Evolutionary conservation across 2,113 vertebrate species (phyloP).

Genomic region (Emydocephalus ijimae): DNA sequence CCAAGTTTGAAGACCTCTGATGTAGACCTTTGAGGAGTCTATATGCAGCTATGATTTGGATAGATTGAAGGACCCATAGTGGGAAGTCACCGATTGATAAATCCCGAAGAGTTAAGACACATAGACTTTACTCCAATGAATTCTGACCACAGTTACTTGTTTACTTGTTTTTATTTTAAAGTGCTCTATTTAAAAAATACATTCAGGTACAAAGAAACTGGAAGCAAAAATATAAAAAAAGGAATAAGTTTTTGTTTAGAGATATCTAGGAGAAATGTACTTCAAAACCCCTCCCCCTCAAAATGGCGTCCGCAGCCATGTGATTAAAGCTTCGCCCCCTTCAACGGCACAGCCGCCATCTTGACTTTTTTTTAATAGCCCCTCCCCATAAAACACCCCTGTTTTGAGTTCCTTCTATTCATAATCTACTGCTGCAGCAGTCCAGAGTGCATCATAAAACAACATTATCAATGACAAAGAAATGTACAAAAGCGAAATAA

Average conservation of each 20-base stretch:
- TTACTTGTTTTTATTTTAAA: not conserved
- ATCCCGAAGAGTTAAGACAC: not conserved
- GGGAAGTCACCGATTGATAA: not conserved
- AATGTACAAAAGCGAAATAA: fast-evolving
- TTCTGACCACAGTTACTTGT: not conserved
- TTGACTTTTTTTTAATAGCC: not conserved
- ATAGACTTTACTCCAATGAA: not conserved
- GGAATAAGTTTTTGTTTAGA: not conserved
- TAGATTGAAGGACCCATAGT: not conserved
- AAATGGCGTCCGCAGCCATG: not conserved
- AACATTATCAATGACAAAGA: constrained; percentile 36
- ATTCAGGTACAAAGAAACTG: not conserved
- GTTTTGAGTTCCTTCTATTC: constrained; percentile 52
- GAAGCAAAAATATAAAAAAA: not conserved
- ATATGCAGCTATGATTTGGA: not conserved
- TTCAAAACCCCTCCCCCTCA: not conserved
- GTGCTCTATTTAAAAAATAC: not conserved
- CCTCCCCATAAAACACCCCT: constrained; percentile 33
- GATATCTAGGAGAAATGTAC: not conserved
- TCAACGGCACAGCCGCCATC: not conserved
- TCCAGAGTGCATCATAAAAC: constrained; percentile 70
- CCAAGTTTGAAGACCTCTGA: too few species aligned
- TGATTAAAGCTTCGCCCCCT: not conserved
- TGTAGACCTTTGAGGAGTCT: not conserved
- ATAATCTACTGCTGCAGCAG: constrained; percentile 49